Conservation (phyloP, 2,888 invertebrate species). For the Coelopa pilipes region DNA sequence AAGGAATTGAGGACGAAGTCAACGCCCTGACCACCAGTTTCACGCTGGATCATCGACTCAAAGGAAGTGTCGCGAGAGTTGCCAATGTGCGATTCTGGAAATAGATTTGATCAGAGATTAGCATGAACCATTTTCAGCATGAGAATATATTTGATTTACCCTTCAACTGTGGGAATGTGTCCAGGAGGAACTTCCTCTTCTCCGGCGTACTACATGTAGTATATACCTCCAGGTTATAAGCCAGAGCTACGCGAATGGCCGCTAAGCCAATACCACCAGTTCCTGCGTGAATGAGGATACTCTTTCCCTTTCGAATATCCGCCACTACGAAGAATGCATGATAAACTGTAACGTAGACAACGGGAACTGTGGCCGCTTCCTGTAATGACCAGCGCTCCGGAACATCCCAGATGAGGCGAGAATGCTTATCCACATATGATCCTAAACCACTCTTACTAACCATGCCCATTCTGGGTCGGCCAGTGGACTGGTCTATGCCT, state of each 20-base stretch:
- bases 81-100: constrained; percentile 75
- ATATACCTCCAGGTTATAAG: constrained; percentile 74
- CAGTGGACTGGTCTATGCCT: constrained; percentile 70
- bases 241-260: constrained; percentile 78
- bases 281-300: constrained; percentile 71
- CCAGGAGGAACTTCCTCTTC: constrained; percentile 74
- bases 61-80: constrained; percentile 89
- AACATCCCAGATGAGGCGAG: constrained; percentile 72
- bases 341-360: constrained; percentile 79
- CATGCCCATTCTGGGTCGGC: constrained; percentile 75
- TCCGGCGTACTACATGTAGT: constrained; percentile 77
- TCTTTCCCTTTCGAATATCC: constrained; percentile 63
- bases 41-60: constrained; percentile 82
- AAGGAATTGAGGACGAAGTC: constrained; percentile 92
- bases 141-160: constrained; percentile 59
- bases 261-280: constrained; percentile 82
- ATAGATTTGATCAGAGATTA: background rate
- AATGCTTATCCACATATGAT: constrained; percentile 61
- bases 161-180: constrained; percentile 69
- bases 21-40: constrained; percentile 88
- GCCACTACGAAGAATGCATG: constrained; percentile 67
- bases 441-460: constrained; percentile 69
- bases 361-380: constrained; percentile 82
- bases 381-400: constrained; percentile 79
- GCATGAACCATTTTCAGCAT: too few species aligned